Percentiles rank a stretch among this genome's conserved stretches.
Evolutionary conservation across 2,888 invertebrate genomes (phyloP).

Genomic region (Crematogaster levior): DNA sequence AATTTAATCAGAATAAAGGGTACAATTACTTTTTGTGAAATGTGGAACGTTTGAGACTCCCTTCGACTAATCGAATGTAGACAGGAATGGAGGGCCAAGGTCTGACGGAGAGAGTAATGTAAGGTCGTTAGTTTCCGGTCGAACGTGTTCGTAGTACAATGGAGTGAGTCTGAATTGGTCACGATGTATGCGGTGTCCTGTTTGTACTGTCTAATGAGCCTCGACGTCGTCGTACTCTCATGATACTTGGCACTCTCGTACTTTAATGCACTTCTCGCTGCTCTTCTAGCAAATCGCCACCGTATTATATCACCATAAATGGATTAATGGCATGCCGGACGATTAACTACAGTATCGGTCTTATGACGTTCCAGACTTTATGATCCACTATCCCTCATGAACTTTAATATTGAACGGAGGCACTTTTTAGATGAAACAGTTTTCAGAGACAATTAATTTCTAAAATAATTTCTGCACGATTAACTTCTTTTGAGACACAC

Average conservation of each 20-base stretch:
- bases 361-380: conserved; percentile 22
- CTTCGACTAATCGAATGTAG: conserved; percentile 40
- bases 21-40: background rate
- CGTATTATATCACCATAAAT: conserved; percentile 77
- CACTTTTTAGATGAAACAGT: background rate
- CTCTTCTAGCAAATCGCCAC: conserved; percentile 23
- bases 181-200: conserved; percentile 73
- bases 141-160: conserved; percentile 70
- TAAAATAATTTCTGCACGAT: conserved; percentile 6
- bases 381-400: background rate
- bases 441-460: background rate
- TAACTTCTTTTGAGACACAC: background rate
- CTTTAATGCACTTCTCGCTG: conserved; percentile 52
- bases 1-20: background rate
- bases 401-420: background rate
- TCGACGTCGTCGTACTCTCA: conserved; percentile 73
- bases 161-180: conserved; percentile 65
- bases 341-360: conserved; percentile 60
- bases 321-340: conserved; percentile 71
- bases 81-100: conserved; percentile 61
- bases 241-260: conserved; percentile 66
- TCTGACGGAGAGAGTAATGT: conserved; percentile 57
- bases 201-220: conserved; percentile 81
- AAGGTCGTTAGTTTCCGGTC: conserved; percentile 78
- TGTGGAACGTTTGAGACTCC: background rate